These are phyloP conservation scores for Plectus sambesii DNA, from an alignment of 1,140 invertebrate genomes.

Conservation along the genomic window DNA sequence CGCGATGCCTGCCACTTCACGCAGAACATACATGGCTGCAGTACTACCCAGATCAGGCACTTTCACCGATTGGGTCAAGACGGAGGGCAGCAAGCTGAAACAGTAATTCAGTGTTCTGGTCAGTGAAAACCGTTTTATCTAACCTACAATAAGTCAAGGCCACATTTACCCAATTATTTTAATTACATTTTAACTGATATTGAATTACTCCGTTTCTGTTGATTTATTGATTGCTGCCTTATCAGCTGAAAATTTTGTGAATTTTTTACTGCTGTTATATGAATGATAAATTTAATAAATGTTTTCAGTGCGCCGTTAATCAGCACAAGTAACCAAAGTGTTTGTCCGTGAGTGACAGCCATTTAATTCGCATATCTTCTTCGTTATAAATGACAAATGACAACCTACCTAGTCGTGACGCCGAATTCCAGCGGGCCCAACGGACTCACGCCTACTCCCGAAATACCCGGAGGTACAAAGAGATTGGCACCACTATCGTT, in stretches of 20 bases:
- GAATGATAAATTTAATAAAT: no score
- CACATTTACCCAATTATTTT: no score
- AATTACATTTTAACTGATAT: no score
- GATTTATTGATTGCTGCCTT: no score
- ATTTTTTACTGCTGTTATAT: no score
- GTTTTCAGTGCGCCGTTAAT: no score
- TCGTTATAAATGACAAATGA: conserved; percentile 5
- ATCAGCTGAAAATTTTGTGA: no score
- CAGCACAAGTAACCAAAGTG: no score
- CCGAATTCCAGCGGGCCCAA: conserved; percentile 12
- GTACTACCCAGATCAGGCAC: conserved; percentile 33
- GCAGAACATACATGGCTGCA: conserved; percentile 33
- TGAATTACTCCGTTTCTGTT: no score
- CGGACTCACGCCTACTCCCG: conserved; percentile 29
- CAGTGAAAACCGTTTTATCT: conserved; percentile 8
- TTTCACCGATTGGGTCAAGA: conserved; percentile 32
- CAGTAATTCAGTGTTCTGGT: conserved; percentile 6
- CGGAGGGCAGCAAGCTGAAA: conserved; percentile 24
- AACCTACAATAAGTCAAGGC: no score
- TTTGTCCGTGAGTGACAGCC: conserved; percentile 18
- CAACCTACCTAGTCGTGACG: conserved; percentile 5
- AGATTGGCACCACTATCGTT: conserved; percentile 19
- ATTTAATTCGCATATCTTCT: conserved; percentile 12
- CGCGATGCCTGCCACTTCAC: no score
- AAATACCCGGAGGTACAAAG: conserved; percentile 29